A percentile compares a stretch with the other conserved stretches of the same genome.
Conservation (phyloP, 2,888 invertebrate genomes). For the Tipula lateralis region DNA sequence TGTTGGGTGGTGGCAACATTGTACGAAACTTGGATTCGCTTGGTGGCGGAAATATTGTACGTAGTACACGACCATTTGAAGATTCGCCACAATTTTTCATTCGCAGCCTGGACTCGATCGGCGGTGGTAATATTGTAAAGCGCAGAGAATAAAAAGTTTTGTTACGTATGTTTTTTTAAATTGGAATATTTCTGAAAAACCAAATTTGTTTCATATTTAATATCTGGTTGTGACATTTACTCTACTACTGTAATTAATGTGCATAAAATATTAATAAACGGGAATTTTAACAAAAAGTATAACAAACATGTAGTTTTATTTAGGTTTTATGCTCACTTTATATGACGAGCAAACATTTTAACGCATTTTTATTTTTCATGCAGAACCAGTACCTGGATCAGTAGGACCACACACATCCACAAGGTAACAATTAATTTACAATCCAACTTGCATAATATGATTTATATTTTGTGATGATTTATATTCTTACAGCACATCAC, state of each 20-base stretch:
- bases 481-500: not conserved
- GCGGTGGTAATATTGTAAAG: constrained; percentile 28
- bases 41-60: constrained; percentile 33
- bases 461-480: not conserved
- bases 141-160: not conserved
- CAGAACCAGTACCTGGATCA: constrained; percentile 30
- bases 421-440: not conserved
- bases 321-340: not conserved
- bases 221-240: constrained; percentile 3
- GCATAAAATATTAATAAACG: not conserved
- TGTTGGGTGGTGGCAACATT: constrained; percentile 15
- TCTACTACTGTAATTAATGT: not conserved
- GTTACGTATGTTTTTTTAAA: not conserved
- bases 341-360: not conserved
- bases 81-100: not conserved
- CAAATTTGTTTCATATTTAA: not conserved
- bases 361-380: constrained; percentile 29
- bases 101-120: constrained; percentile 26
- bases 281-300: not conserved
- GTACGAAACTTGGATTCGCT: constrained; percentile 29
- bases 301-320: not conserved
- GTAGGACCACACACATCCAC: not conserved
- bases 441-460: not conserved
- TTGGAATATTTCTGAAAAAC: not conserved
- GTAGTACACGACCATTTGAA: not conserved